Evolutionary conservation across 1,140 invertebrate species (phyloP).

Genomic region (Aphis craccivora): DNA sequence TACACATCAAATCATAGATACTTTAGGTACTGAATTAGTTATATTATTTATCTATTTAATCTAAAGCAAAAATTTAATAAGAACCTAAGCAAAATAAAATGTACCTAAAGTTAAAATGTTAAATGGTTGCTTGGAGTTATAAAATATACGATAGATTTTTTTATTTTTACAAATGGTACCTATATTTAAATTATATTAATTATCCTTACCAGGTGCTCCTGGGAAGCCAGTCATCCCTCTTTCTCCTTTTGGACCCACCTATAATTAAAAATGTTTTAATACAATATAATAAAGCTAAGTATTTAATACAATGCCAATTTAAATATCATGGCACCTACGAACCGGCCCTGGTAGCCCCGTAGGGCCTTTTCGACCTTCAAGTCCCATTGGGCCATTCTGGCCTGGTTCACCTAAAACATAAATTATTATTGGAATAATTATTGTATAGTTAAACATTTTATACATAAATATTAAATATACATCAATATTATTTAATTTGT

Average conservation of each 20-base stretch:
- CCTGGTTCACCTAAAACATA: slow-evolving; percentile 65
- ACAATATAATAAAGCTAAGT: neutral
- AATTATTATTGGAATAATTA: neutral
- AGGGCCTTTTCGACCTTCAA: slow-evolving; percentile 68
- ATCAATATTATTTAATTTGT: neutral
- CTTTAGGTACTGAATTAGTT: neutral
- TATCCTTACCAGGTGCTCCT: slow-evolving; percentile 38
- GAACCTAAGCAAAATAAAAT: neutral
- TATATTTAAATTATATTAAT: neutral
- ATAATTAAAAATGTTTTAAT: slow-evolving; percentile 39
- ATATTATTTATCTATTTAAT: neutral
- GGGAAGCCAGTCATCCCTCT: slow-evolving; percentile 34
- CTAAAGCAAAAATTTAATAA: neutral
- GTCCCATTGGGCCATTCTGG: slow-evolving; percentile 65
- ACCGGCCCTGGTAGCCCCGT: slow-evolving; percentile 72
- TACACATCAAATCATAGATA: neutral
- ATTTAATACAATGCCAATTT: neutral
- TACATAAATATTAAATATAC: too few species aligned
- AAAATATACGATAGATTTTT: too few species aligned
- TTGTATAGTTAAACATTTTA: neutral
- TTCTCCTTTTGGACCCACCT: slow-evolving; percentile 54
- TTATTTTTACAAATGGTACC: neutral
- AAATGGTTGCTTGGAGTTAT: neutral
- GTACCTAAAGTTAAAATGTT: neutral
- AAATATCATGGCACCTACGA: slow-evolving; percentile 66